Evolutionary conservation across 2,797 vertebrate species (phyloP).

Genomic region (Scyliorhinus canicula): DNA sequence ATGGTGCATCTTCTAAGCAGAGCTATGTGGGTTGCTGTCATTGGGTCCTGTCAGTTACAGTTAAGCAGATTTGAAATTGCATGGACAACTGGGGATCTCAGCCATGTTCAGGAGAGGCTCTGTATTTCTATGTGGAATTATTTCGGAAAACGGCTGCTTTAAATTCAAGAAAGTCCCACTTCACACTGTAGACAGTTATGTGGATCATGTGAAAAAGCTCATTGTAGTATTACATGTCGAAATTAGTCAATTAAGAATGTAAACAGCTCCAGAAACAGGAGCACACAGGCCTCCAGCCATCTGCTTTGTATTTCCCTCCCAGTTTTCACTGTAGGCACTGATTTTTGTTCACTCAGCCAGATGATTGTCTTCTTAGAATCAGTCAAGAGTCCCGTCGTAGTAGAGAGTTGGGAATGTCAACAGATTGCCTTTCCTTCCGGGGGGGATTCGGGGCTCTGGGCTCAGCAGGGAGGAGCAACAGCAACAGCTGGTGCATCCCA

Average conservation of each 20-base stretch:
- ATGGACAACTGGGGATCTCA: neutral
- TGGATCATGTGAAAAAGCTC: constrained; percentile 55
- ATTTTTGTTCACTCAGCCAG: constrained; percentile 57
- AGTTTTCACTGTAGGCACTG: constrained; percentile 51
- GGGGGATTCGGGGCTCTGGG: constrained; percentile 51
- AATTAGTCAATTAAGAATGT: constrained; percentile 63
- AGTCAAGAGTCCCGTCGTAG: constrained; percentile 53
- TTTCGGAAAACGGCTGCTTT: neutral
- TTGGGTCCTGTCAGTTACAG: neutral
- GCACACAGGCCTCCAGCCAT: constrained; percentile 55
- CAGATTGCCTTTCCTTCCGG: constrained; percentile 61
- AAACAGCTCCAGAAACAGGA: constrained; percentile 57
- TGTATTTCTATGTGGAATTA: neutral
- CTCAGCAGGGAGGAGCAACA: constrained; percentile 62
- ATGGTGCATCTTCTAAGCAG: neutral
- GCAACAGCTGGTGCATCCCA: constrained; percentile 72
- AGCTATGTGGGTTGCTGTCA: neutral
- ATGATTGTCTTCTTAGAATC: constrained; percentile 55
- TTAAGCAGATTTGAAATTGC: neutral
- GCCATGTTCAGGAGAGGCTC: neutral
- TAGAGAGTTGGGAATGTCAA: constrained; percentile 55
- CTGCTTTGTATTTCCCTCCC: constrained; percentile 54
- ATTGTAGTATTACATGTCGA: constrained; percentile 56
- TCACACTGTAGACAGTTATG: constrained; percentile 43
- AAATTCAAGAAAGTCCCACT: constrained; percentile 43